A percentile compares a stretch with the other conserved stretches of the same genome.
Evolutionary conservation across 2,113 vertebrate genomes (phyloP).

Genomic region (Rutilus rutilus): DNA sequence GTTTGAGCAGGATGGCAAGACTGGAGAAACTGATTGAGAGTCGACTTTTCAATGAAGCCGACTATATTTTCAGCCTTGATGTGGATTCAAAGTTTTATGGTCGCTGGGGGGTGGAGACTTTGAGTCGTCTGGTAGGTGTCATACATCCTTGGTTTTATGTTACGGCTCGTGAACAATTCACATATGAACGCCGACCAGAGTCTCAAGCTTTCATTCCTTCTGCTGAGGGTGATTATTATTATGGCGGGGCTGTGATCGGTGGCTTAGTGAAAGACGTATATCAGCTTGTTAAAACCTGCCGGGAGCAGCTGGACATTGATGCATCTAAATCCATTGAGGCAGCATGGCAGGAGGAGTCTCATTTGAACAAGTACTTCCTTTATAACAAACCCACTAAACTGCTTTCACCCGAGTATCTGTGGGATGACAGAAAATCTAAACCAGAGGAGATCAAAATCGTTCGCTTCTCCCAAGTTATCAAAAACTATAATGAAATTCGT

Average conservation of each 20-base stretch:
- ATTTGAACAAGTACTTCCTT: constrained; percentile 76
- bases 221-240: constrained; percentile 57
- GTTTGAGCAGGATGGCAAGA: constrained; percentile 70
- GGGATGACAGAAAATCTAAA: constrained; percentile 67
- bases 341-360: constrained; percentile 78
- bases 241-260: constrained; percentile 50
- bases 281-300: constrained; percentile 56
- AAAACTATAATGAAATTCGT: constrained; percentile 28
- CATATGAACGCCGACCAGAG: constrained; percentile 69
- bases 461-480: constrained; percentile 59
- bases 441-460: constrained; percentile 65
- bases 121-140: constrained; percentile 68
- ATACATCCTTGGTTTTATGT: constrained; percentile 71
- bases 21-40: constrained; percentile 64
- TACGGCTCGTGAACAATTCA: neutral
- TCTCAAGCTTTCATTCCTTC: constrained; percentile 65
- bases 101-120: constrained; percentile 71
- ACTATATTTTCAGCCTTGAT: constrained; percentile 74
- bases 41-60: constrained; percentile 55
- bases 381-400: constrained; percentile 74
- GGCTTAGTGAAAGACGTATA: constrained; percentile 35
- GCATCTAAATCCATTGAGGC: constrained; percentile 73
- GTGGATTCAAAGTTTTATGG: constrained; percentile 69
- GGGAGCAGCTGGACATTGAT: constrained; percentile 70
- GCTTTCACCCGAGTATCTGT: constrained; percentile 77